Base-by-base conservation (phyloP, 1,140 invertebrate genomes). In the Drosophila simulans region DNA sequence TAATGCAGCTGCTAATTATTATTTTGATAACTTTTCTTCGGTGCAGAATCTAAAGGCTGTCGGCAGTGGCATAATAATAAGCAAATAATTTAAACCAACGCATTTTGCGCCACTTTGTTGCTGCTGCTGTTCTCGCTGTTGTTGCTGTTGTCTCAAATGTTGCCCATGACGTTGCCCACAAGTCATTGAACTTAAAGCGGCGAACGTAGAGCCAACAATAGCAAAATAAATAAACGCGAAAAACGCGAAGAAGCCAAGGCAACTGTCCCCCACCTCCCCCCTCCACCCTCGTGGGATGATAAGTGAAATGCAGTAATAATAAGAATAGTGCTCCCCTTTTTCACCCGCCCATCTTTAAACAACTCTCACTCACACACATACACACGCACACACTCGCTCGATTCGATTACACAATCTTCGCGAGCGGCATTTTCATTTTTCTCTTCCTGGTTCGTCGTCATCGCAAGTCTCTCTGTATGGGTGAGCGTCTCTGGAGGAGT, bases 1-100 rank as follows among this genome's bases (percentile, higher is more conserved):
- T 7, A 8, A 31, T 31, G 27, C 27, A 8, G 27, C 27, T 31
- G 7, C 7, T 31, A 8, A 20, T 11, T 43, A 7, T 43, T 11
- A 17, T 10, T n/a, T n/a, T n/a, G 20, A 7, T 46, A 10, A n/a
- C 7, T 22, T 35, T 55, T 31, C 45, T 25, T 15, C 35, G 42
- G 42, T 70, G 60, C 74, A 74, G 51, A 74, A 66, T 58, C 45
- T 75, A 86, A 54, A 66, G 62, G 65, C 72, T 76, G 65, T 68
- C 64, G 68, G 69, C 79, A 74, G 62, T 71, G 75, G 79, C 79
- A 86, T 77, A 83, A 84, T 80, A 83, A 89, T 84, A 78, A 74
- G 69, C 80, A 89, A 88, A 88, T 88, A 89, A 89, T 80, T 84
- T 89, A 83, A 75, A 89, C 84, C 84, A 89, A 90, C 80, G 80